A percentile compares a stretch with the other conserved stretches of the same genome.
These are phyloP conservation scores for Anolis apletophallus DNA, from an alignment of 2,797 vertebrate genomes.

Conservation along the genomic window DNA sequence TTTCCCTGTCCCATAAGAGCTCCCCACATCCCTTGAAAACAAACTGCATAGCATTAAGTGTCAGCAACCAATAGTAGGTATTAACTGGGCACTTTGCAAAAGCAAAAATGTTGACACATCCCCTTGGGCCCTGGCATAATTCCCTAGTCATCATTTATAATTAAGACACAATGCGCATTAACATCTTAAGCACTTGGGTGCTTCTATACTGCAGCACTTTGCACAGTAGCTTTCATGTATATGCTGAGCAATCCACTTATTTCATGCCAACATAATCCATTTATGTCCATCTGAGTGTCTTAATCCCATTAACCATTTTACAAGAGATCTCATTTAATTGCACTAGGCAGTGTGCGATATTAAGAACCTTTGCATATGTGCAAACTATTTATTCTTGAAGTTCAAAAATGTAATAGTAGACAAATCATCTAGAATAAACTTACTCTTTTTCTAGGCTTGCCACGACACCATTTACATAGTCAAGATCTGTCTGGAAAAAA, in stretches of 20 bases:
- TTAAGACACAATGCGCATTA: not conserved
- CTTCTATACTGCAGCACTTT: constrained; percentile 14
- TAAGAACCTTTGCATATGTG: not conserved
- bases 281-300: constrained; percentile 41
- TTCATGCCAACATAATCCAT: constrained; percentile 42
- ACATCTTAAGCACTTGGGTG: not conserved
- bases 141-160: constrained; percentile 14
- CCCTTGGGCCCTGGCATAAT: not conserved
- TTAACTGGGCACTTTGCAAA: not conserved
- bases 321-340: constrained; percentile 31
- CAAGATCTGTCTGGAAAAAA: constrained; percentile 88
- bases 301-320: constrained; percentile 47
- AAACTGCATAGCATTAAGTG: not conserved
- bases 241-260: constrained; percentile 25
- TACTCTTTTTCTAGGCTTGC: constrained; percentile 94
- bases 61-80: not conserved
- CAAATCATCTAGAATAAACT: constrained; percentile 72
- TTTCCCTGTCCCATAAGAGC: not conserved
- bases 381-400: constrained; percentile 18
- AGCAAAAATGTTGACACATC: not conserved
- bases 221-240: constrained; percentile 22
- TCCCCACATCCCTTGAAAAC: not conserved
- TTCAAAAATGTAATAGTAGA: constrained; percentile 15
- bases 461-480: constrained; percentile 91
- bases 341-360: not conserved